Evolutionary conservation across 2,888 invertebrate species (phyloP).

Genomic region (Drosophila setosimentum): DNA sequence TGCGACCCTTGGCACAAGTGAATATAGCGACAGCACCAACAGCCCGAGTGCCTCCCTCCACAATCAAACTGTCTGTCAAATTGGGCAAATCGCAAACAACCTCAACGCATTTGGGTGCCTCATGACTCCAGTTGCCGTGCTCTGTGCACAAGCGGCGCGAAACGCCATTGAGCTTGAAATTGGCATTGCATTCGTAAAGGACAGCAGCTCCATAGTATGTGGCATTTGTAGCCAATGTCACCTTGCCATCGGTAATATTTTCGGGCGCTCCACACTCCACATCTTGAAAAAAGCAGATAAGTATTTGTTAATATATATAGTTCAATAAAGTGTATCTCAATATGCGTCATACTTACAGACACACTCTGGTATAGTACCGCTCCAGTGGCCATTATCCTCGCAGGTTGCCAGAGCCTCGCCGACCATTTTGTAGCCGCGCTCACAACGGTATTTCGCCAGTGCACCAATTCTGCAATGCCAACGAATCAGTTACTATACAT

Average conservation of each 20-base stretch:
- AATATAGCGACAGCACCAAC: slow-evolving; percentile 93
- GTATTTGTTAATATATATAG: background rate
- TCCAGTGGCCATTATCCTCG: slow-evolving; percentile 94
- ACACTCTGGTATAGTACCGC: slow-evolving; percentile 92
- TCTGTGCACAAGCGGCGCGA: slow-evolving; percentile 93
- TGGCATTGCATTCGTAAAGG: slow-evolving; percentile 92
- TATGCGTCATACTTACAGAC: slow-evolving; percentile 88
- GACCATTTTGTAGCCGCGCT: slow-evolving; percentile 94
- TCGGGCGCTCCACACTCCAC: slow-evolving; percentile 94
- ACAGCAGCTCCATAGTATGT: slow-evolving; percentile 95
- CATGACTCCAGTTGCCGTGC: slow-evolving; percentile 96
- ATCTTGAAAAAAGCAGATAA: slow-evolving; percentile 85
- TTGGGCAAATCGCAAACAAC: slow-evolving; percentile 92
- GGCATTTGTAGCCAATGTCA: slow-evolving; percentile 93
- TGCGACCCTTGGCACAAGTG: slow-evolving; percentile 92
- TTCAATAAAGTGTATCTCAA: background rate
- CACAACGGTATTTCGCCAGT: slow-evolving; percentile 94
- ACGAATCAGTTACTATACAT: background rate
- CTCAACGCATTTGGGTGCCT: slow-evolving; percentile 92
- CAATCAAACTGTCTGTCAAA: slow-evolving; percentile 86
- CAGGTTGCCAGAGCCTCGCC: slow-evolving; percentile 94
- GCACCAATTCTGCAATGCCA: slow-evolving; percentile 88
- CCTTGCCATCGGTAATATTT: slow-evolving; percentile 90
- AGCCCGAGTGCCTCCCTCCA: slow-evolving; percentile 88
- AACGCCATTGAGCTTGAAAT: slow-evolving; percentile 93